Conservation (phyloP, 2,888 invertebrate genomes). For the Acanthoscelides obtectus region DNA sequence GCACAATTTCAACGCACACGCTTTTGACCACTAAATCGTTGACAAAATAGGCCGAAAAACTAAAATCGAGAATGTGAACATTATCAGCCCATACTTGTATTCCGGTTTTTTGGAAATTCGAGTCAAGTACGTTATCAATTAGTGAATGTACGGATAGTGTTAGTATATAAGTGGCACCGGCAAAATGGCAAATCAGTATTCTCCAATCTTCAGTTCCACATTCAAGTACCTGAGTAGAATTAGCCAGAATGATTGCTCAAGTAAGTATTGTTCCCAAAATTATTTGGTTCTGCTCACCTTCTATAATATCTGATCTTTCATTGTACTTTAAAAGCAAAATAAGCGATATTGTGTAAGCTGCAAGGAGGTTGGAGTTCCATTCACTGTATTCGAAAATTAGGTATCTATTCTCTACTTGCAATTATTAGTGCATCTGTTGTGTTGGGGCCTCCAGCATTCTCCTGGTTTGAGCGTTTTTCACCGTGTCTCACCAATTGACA, state of each 20-base stretch:
- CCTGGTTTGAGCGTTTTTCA: too few species aligned
- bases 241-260: not conserved
- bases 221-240: not conserved
- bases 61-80: not conserved
- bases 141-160: not conserved
- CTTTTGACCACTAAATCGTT: not conserved
- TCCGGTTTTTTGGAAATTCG: not conserved
- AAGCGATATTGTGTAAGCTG: too few species aligned
- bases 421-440: too few species aligned
- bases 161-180: not conserved
- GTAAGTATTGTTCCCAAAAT: not conserved
- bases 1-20: not conserved
- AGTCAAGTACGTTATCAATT: not conserved
- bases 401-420: too few species aligned
- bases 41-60: not conserved
- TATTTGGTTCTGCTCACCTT: too few species aligned
- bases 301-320: too few species aligned
- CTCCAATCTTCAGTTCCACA: not conserved
- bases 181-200: not conserved
- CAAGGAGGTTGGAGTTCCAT: too few species aligned
- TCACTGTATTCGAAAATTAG: too few species aligned
- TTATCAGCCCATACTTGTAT: not conserved
- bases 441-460: too few species aligned
- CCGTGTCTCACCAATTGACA: too few species aligned
- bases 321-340: too few species aligned